These are phyloP conservation scores for Nycteola revayana DNA, from an alignment of 2,888 invertebrate species.

Conservation along the genomic window DNA sequence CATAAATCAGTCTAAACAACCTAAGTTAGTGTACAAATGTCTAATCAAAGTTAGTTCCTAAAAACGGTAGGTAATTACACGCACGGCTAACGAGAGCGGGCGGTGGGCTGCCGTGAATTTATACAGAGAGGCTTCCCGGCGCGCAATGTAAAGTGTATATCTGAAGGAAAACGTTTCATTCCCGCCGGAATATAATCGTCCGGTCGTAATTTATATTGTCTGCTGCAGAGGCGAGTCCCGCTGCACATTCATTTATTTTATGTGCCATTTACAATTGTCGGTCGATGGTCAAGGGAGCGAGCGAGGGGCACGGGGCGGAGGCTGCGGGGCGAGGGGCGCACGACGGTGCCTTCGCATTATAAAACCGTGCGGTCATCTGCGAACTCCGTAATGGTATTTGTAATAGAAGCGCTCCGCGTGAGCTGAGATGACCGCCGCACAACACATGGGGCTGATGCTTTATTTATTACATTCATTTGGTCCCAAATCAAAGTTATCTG, in stretches of 20 bases:
- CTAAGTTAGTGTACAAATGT: constrained; percentile 24
- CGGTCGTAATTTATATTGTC: constrained; percentile 83
- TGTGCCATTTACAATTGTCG: constrained; percentile 84
- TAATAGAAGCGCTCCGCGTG: constrained; percentile 71
- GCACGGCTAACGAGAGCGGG: constrained; percentile 61
- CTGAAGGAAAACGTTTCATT: constrained; percentile 79
- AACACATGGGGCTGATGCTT: constrained; percentile 68
- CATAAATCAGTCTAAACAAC: constrained; percentile 11
- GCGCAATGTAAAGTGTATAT: constrained; percentile 63
- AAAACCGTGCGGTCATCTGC: constrained; percentile 83
- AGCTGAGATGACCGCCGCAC: constrained; percentile 60
- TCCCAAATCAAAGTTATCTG: constrained; percentile 9
- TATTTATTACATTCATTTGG: constrained; percentile 67
- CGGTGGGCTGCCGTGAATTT: constrained; percentile 46
- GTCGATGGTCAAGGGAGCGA: constrained; percentile 82
- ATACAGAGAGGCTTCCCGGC: constrained; percentile 46
- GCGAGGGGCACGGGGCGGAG: constrained; percentile 48
- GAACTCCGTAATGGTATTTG: constrained; percentile 78
- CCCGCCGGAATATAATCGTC: constrained; percentile 82
- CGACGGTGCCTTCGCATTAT: constrained; percentile 78
- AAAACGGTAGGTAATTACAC: constrained; percentile 66
- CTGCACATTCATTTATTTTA: constrained; percentile 84
- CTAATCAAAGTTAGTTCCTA: constrained; percentile 55
- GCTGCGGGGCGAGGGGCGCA: constrained; percentile 45
- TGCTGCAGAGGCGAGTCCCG: constrained; percentile 82